Base-by-base conservation (phyloP, 2,797 vertebrate genomes). In the Urosaurus nigricauda region DNA sequence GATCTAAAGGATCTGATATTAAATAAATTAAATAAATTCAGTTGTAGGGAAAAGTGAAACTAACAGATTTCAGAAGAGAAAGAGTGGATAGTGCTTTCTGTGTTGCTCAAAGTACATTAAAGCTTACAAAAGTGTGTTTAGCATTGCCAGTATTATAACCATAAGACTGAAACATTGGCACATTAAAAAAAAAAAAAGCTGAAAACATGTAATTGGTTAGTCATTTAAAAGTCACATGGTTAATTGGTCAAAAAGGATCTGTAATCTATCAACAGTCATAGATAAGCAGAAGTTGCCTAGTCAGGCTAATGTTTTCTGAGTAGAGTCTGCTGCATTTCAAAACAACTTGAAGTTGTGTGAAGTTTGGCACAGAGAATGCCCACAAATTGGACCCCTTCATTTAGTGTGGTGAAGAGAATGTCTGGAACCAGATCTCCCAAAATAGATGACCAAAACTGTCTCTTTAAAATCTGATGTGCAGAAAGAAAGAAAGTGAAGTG, bases 231-330 rank as follows among this genome's bases (percentile, higher is more conserved):
- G 71, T 37, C 43, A 77, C 32, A 75, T 83, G 40, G 58, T 40
- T 88, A 88, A 88, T 77, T 83, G 71, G 43, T 58, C 53, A 68
- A 88, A 83, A 88, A 77, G 60, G 79, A 77, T 65, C 71, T 32
- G 19, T 75, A 77, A 88, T 83, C 32, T 16, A 88, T 88, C 21
- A 35, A 83, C n/a, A 77, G 24, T 5, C 83, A 43, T 19, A 88
- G 14, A 83, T 83, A 68, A 87, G 79, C 80, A 83, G 47, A 24
- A 53, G 53, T 29, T 63, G 71, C n/a, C 37, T 68, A 68, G 35
- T 37, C 19, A 43, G 58, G 32, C 5, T 24, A 87, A 65, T 78
- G 58, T 78, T 60, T 88, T 78, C 43, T 13, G 26, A 26, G 32
- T 8, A 16, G 12, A 8, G 47, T 56, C 11, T 37, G 73, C 43